phyloP scores from a whole-genome alignment of 2,888 invertebrate species.

The Lissonota sp. region DNA sequence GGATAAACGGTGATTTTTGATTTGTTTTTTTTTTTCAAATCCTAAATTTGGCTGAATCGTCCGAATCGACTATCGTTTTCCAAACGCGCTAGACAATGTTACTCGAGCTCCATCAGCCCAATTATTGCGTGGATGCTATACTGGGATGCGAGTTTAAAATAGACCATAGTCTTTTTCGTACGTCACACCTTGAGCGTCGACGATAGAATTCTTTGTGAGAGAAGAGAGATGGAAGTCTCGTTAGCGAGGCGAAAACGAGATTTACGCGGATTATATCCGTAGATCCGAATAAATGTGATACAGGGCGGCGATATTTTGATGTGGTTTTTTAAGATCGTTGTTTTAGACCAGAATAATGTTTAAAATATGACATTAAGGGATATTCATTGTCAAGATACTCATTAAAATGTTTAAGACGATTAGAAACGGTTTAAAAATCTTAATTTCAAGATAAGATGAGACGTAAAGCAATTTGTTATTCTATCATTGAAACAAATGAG shows the following conservation, averaged over 20 bases:
- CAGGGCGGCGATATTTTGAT: neutral
- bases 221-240: conserved; percentile 7
- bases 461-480: too few species aligned
- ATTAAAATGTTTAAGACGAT: too few species aligned
- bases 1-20: neutral
- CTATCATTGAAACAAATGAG: too few species aligned
- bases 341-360: too few species aligned
- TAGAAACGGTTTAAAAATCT: too few species aligned
- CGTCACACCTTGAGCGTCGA: conserved; percentile 5
- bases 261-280: conserved; percentile 26
- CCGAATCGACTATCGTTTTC: too few species aligned
- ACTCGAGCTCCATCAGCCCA: conserved; percentile 38
- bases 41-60: too few species aligned
- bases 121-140: conserved; percentile 60
- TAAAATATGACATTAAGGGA: too few species aligned
- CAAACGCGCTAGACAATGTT: conserved; percentile 32
- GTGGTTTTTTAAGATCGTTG: too few species aligned
- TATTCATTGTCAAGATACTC: too few species aligned
- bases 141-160: conserved; percentile 58
- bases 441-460: too few species aligned
- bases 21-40: too few species aligned
- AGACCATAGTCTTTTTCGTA: conserved; percentile 39
- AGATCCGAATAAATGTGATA: neutral
- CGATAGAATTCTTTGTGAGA: conserved; percentile 3
- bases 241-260: conserved; percentile 8